Percentiles rank a stretch among this genome's conserved stretches.
phyloP scores from a whole-genome alignment of 2,888 invertebrate genomes.

The Rotaria sp. region DNA sequence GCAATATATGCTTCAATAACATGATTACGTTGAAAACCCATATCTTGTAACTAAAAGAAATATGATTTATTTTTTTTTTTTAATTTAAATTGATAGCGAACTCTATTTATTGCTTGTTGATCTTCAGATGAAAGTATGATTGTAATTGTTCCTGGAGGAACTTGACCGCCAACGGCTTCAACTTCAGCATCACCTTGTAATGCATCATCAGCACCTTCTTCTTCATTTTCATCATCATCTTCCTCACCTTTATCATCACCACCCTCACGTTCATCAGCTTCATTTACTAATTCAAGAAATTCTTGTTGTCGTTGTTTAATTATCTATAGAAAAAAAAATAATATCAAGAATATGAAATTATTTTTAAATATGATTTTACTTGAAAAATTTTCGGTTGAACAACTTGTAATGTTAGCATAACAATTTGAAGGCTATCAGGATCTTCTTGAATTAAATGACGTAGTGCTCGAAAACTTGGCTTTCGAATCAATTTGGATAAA shows the following conservation, averaged over 20 bases:
- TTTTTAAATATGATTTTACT: background rate
- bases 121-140: conserved; percentile 12
- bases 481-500: background rate
- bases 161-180: background rate
- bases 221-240: too few species aligned
- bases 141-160: background rate
- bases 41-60: conserved; percentile 59
- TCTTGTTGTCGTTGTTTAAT: conserved; percentile 25
- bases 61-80: background rate
- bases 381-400: background rate
- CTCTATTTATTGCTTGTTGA: conserved; percentile 26
- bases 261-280: background rate
- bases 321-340: background rate
- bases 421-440: background rate
- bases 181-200: background rate
- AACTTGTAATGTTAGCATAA: conserved; percentile 22
- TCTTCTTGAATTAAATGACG: conserved; percentile 15
- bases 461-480: background rate
- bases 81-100: background rate
- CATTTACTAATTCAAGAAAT: conserved; percentile 15
- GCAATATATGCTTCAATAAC: conserved; percentile 84
- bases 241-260: too few species aligned
- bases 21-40: conserved; percentile 74
- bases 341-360: background rate
- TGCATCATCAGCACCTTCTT: too few species aligned